Conservation (phyloP, 2,113 vertebrate genomes). For the Chaenogobius annularis region DNA sequence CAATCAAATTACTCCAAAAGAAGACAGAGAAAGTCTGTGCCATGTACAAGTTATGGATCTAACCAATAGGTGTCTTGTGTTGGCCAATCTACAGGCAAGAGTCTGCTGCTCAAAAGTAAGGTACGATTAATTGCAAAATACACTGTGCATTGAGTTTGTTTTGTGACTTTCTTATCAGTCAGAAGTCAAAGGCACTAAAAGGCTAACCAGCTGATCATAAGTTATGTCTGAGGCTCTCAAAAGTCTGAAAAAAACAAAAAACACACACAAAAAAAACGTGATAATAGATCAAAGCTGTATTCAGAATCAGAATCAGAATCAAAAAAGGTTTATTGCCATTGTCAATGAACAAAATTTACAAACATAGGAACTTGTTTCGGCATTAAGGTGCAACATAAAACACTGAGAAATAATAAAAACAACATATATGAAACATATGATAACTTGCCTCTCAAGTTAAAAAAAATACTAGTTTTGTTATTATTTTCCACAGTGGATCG, state of each 20-base stretch:
- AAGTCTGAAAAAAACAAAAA: neutral
- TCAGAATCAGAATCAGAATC: too few species aligned
- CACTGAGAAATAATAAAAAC: too few species aligned
- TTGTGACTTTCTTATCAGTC: neutral
- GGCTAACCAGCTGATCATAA: neutral
- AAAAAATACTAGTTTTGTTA: too few species aligned
- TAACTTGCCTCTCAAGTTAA: too few species aligned
- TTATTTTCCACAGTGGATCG: conserved; percentile 4
- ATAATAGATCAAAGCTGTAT: neutral
- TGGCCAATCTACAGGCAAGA: neutral
- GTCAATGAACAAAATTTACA: too few species aligned
- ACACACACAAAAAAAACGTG: neutral
- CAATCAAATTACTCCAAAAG: neutral
- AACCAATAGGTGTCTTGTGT: neutral
- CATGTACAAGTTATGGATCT: too few species aligned
- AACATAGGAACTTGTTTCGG: too few species aligned
- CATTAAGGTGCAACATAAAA: too few species aligned
- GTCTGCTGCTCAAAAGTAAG: neutral
- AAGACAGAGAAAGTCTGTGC: too few species aligned
- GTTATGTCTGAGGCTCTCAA: neutral
- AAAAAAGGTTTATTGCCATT: too few species aligned
- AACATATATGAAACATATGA: too few species aligned
- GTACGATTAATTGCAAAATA: neutral
- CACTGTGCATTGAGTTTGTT: neutral
- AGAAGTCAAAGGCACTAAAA: neutral